phyloP scores from a whole-genome alignment of 2,113 vertebrate genomes.

The Peromyscus leucopus region DNA sequence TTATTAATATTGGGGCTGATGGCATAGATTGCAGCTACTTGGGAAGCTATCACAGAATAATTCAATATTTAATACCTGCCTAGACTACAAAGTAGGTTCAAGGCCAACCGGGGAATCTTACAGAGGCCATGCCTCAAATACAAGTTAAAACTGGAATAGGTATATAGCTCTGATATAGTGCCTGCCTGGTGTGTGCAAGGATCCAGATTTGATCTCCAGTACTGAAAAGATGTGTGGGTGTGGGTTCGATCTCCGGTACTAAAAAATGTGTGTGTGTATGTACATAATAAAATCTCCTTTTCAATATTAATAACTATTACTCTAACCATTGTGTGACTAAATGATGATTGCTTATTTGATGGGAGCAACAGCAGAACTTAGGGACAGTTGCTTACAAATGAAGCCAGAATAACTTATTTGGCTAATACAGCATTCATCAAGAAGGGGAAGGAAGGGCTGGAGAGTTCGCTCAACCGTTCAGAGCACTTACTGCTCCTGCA shows the following conservation, averaged over 20 bases:
- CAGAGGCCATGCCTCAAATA: not conserved
- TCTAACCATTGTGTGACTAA: conserved; percentile 18
- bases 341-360: conserved; percentile 27
- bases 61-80: not conserved
- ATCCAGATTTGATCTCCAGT: not conserved
- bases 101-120: not conserved
- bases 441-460: not conserved
- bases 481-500: not conserved
- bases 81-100: not conserved
- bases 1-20: not conserved
- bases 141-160: not conserved
- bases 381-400: not conserved
- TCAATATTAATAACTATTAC: conserved; percentile 51
- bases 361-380: not conserved
- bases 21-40: not conserved
- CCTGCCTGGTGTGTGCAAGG: not conserved
- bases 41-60: not conserved
- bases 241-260: not conserved
- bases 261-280: not conserved
- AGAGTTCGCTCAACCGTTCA: not conserved
- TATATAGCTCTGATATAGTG: not conserved
- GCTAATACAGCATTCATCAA: conserved; percentile 15
- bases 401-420: conserved; percentile 29
- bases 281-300: conserved; percentile 35
- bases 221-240: not conserved